phyloP scores from a whole-genome alignment of 2,113 vertebrate genomes.

The Lepidothrix coronata region DNA sequence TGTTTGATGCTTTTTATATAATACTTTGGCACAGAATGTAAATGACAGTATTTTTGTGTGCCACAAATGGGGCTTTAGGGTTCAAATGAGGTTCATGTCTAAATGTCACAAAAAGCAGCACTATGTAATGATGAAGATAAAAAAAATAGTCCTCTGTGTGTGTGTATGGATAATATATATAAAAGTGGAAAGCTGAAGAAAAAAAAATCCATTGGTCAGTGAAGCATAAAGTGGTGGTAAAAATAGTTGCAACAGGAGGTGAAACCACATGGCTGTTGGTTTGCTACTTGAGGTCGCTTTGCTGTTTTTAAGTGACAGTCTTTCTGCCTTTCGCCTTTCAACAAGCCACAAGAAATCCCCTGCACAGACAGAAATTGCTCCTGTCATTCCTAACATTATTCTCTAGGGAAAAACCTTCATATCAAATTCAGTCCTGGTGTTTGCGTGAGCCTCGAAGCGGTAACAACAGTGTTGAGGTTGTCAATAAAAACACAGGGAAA shows the following conservation, averaged over 20 bases:
- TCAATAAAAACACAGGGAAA: background rate
- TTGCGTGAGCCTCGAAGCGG: background rate
- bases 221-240: conserved; percentile 65
- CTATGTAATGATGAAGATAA: conserved; percentile 69
- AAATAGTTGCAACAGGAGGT: conserved; percentile 70
- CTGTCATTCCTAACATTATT: background rate
- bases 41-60: conserved; percentile 74
- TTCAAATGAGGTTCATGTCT: conserved; percentile 75
- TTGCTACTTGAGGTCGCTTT: background rate
- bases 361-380: background rate
- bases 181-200: conserved; percentile 61
- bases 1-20: conserved; percentile 75
- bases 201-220: conserved; percentile 71
- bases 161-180: conserved; percentile 24
- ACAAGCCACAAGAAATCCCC: background rate
- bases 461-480: background rate
- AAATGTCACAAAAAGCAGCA: conserved; percentile 65
- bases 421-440: background rate
- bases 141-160: conserved; percentile 44
- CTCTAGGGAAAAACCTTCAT: background rate
- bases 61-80: conserved; percentile 69
- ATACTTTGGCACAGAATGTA: conserved; percentile 77
- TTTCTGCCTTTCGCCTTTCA: background rate
- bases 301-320: background rate
- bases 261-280: background rate